These are phyloP conservation scores for Seira ritae DNA, from an alignment of 2,888 invertebrate genomes.

Conservation along the genomic window DNA sequence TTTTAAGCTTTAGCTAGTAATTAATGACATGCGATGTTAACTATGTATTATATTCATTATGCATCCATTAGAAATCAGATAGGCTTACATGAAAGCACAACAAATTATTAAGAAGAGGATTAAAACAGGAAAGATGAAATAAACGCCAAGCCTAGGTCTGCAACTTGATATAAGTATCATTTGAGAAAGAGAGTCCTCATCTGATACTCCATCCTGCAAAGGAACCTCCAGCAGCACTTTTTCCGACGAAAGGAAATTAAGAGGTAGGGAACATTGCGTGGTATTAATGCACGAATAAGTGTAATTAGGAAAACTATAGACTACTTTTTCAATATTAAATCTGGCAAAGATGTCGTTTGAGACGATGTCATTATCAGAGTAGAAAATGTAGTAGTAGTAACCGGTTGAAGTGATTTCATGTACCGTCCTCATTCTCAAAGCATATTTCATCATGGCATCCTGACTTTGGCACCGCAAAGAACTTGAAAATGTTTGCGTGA, in stretches of 20 bases:
- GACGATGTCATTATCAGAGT: constrained; percentile 88
- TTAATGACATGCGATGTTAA: too few species aligned
- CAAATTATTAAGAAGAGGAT: constrained; percentile 85
- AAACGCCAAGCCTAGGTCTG: constrained; percentile 86
- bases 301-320: constrained; percentile 85
- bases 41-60: too few species aligned
- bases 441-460: constrained; percentile 81
- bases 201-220: constrained; percentile 82
- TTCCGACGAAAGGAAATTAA: constrained; percentile 85
- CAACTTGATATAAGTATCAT: constrained; percentile 86
- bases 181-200: constrained; percentile 83
- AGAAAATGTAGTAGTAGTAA: constrained; percentile 93
- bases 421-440: constrained; percentile 82
- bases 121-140: constrained; percentile 87
- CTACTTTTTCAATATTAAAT: constrained; percentile 90
- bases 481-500: constrained; percentile 84
- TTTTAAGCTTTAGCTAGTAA: too few species aligned
- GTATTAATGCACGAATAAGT: constrained; percentile 85
- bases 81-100: constrained; percentile 89
- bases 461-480: constrained; percentile 83
- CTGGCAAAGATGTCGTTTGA: constrained; percentile 88
- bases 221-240: constrained; percentile 90
- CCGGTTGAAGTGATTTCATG: constrained; percentile 86
- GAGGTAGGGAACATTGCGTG: constrained; percentile 85
- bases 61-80: too few species aligned